Evolutionary conservation across 2,888 invertebrate species (phyloP), one percentile per base, ranked within the genome.

Genomic region (Ectemnius lituratus): DNA sequence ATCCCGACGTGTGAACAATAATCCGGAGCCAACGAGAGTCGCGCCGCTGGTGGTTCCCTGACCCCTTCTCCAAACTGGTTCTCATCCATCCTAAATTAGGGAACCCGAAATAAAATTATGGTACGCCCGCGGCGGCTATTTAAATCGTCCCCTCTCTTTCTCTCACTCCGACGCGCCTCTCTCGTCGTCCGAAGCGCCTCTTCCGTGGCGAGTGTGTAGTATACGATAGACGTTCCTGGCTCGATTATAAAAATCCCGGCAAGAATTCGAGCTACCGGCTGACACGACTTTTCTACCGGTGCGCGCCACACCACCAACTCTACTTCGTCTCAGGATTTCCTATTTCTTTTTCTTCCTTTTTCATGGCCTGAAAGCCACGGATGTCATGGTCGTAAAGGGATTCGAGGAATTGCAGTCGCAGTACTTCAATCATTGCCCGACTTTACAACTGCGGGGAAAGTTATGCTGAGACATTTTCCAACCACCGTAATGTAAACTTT

Each of bases 41-140:
- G 37, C 37, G 37, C 75, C 62, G 71, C 23, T 75, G 20, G 56
- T 20, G 52, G 72, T 77, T 77, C 66, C 52, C 64, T 72, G 75
- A 77, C 64, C 75, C 56, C 64, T 67, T 23, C 52, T 58, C 11
- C 27, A 14, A 75, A 77, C 75, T 72, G 75, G 77, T 77, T 77
- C 46, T 37, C 5, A 18, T 28, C 23, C 52, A 70, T 65, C 64
- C 64, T 69, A 72, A 62, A 75, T 75, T 64, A 45, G 67, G 72
- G 62, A 67, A 64, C 69, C 27, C 47, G 46, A 8, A 59, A 60
- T 16, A 49, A 69, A 69, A 62, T 69, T 62, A 58, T 28, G 27
- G 28, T 63, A 23, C 37, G 23, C 62, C 63, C n/a, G 61, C 28
- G 57, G 58, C 56, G 57, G 46, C 14, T 64, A 74, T 70, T 70